phyloP scores from a whole-genome alignment of 23 tunicate genomes.

The Halocynthia roretzi region DNA sequence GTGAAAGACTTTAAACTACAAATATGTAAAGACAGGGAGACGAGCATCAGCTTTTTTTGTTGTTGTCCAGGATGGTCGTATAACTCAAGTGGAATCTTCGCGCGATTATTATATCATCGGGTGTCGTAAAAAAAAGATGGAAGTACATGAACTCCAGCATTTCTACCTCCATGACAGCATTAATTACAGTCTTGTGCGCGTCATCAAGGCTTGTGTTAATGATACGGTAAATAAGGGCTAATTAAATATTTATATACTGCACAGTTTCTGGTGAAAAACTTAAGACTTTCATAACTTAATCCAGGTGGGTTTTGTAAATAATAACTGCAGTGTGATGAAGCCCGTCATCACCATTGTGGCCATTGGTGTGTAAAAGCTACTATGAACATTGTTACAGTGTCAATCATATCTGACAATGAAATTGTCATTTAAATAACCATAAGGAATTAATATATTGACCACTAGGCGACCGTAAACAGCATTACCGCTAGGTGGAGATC shows the following conservation, averaged over 20 bases:
- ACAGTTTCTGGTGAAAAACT: too few species aligned
- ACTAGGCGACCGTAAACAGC: too few species aligned
- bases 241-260: too few species aligned
- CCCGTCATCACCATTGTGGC: background rate
- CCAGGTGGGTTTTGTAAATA: too few species aligned
- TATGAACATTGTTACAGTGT: background rate
- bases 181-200: conserved; percentile 64
- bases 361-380: background rate
- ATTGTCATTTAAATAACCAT: too few species aligned
- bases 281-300: too few species aligned
- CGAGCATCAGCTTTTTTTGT: background rate
- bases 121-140: conserved; percentile 60
- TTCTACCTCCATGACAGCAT: conserved; percentile 70
- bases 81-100: conserved; percentile 76
- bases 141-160: conserved; percentile 53
- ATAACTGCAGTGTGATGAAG: too few species aligned
- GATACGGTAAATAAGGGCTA: conserved; percentile 35
- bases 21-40: background rate
- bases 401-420: too few species aligned
- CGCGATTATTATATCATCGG: conserved; percentile 86
- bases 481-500: too few species aligned
- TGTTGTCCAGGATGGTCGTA: conserved; percentile 7
- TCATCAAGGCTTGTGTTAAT: conserved; percentile 60
- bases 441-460: too few species aligned
- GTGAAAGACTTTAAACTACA: background rate